Evolutionary conservation across 2,113 vertebrate species (phyloP), one percentile per base, ranked within the genome.

Genomic region (Smithornis capensis): DNA sequence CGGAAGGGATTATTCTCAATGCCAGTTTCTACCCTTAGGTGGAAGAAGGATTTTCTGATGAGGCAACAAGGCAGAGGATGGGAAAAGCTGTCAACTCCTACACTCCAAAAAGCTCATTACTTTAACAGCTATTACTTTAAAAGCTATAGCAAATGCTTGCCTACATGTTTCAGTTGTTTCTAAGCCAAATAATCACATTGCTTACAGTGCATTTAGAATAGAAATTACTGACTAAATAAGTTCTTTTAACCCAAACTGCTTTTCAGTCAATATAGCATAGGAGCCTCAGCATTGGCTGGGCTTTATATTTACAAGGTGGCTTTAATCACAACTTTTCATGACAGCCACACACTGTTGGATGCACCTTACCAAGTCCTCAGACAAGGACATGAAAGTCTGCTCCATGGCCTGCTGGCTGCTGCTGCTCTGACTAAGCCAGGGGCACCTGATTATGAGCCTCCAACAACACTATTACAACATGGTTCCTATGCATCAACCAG

Each of bases 391-490:
- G 5, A 14, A 79, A 31, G 5, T n/a, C 55, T 45, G 33, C 60
- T 78, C 40, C 25, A 7, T 15, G 67, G 23, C 24, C 53, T 71
- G 56, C 42, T 50, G 64, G 11, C 1, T 69, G 14, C 23, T 91
- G 35, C 70, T 84, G 57, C 53, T 69, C 50, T 71, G 6, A 75
- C 24, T 29, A 24, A 37, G 14, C 22, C 63, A 65, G 27, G 18
- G 35, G 4, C 7, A 74, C 6, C 27, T 1, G 5, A 40, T 21
- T 12, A 2, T 0, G 2, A 57, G 4, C 28, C 31, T 70, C 28
- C 35, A 55, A 17, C 14, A 84, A 28, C 22, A 28, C 12, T 14
- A 3, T 14, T 17, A 65, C 24, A 63, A 2, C 3, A 3, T 2
- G 19, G 23, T 12, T 89, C 23, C 18, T 56, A 19, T 14, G 55